Evolutionary conservation across 2,888 invertebrate genomes (phyloP), one percentile per base, ranked within the genome.

Genomic region (Heterodera filipjevi): DNA sequence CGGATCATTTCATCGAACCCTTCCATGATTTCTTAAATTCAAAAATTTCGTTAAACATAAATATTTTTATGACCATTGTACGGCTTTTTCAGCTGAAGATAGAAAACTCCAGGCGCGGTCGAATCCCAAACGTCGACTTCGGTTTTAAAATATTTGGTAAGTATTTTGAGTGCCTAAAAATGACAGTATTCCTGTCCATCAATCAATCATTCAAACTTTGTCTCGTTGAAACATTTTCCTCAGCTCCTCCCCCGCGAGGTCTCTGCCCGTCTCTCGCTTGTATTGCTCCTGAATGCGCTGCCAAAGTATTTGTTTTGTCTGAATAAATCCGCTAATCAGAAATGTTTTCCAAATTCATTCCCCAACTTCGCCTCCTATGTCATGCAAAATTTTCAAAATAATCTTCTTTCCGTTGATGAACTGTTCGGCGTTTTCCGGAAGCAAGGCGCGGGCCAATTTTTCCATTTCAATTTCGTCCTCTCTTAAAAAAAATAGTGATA

Each of bases 81-180:
- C 1, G 75, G 75, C 33, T 35, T 75, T 64, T 33, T 75, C 19
- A 75, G 59, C 44, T 33, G 14, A 19, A 75, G 35, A 19, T 44
- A 75, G 30, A 64, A 75, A 12, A 49, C 49, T 2, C 75, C 75
- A 22, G 33, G 66, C 8, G 44, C 39, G 46, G 30, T 33, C 3
- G 75, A 22, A 19, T 32, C 32, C 22, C 19, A 64, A 30, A 75
- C 46, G 33, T 75, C 19, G 22, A 75, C 30, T 12, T 75, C 75
- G 6, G 22, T 22, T 44, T 32, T 10, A 33, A 75, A 75, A 12
- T 22, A 22, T 33, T 49, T 75, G 12, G 66, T 46, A 30, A 75
- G 30, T n/a, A 75, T 75, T 75, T 75, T 75, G 22, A 75, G 30
- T 32, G 75, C 75, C 53, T 68, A 35, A 68, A 53, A 16, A 53